Percentiles rank a stretch among this genome's conserved stretches.
Conservation (phyloP, 2,113 vertebrate species). For the Rhynchopsitta pachyrhyncha region DNA sequence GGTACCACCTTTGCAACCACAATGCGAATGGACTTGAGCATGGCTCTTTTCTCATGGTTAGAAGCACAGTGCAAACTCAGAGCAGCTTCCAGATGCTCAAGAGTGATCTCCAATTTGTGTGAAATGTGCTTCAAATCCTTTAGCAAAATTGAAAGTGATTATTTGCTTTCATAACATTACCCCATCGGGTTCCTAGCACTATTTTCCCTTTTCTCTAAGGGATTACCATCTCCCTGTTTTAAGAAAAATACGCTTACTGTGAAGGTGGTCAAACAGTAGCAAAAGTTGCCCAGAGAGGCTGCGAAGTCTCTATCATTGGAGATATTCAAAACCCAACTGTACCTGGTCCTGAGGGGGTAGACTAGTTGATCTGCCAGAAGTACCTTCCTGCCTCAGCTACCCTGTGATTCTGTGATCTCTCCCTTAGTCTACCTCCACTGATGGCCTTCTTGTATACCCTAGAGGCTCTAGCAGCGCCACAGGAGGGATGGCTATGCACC, state of each 20-base stretch:
- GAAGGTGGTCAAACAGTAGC: neutral
- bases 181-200: neutral
- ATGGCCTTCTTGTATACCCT: neutral
- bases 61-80: neutral
- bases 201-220: neutral
- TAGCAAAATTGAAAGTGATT: neutral
- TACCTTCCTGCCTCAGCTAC: neutral
- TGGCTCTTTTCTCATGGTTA: neutral
- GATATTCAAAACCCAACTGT: neutral
- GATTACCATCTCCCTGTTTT: neutral
- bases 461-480: neutral
- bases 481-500: rapidly evolving
- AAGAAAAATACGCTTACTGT: neutral
- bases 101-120: neutral
- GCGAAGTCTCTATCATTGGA: neutral
- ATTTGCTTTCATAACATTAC: neutral
- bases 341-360: neutral
- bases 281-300: neutral
- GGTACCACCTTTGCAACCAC: neutral
- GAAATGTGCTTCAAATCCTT: neutral
- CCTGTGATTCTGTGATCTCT: neutral
- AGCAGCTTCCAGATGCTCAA: neutral
- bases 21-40: neutral
- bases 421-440: neutral
- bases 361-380: neutral